Evolutionary conservation across 1,140 invertebrate species (phyloP).

Genomic region (Scaptodrosophila lebanonensis): DNA sequence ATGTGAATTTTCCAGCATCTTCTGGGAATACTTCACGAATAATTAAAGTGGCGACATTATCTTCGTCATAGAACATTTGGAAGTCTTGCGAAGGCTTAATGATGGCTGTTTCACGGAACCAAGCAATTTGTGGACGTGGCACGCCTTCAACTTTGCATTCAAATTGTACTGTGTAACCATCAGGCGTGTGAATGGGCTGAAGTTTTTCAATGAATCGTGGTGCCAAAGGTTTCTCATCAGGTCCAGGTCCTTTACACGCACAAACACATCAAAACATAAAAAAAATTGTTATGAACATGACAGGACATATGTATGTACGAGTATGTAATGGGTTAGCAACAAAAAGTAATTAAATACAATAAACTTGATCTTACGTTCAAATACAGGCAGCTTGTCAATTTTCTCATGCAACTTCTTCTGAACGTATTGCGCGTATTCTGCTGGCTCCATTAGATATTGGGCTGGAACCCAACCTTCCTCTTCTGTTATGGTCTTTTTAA

Average conservation of each 20-base stretch:
- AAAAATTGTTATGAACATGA: constrained; percentile 44
- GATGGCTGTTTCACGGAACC: constrained; percentile 95
- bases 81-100: constrained; percentile 94
- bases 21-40: constrained; percentile 98
- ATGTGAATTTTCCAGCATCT: constrained; percentile 97
- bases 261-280: constrained; percentile 52
- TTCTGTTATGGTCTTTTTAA: constrained; percentile 91
- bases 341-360: constrained; percentile 10
- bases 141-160: constrained; percentile 93
- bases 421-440: constrained; percentile 88
- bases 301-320: constrained; percentile 1
- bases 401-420: constrained; percentile 93
- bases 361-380: constrained; percentile 87
- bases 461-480: constrained; percentile 96
- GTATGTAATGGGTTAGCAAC: constrained; percentile 15
- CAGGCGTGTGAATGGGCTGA: constrained; percentile 87
- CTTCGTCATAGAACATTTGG: constrained; percentile 94
- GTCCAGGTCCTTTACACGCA: constrained; percentile 83
- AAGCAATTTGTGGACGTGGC: constrained; percentile 94
- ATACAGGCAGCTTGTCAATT: constrained; percentile 92
- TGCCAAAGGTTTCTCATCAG: constrained; percentile 86
- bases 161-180: constrained; percentile 93
- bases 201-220: constrained; percentile 92
- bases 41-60: constrained; percentile 93
- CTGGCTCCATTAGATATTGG: constrained; percentile 89